These are phyloP conservation scores for Axis porcinus DNA, from an alignment of 2,113 vertebrate genomes.

Conservation along the genomic window DNA sequence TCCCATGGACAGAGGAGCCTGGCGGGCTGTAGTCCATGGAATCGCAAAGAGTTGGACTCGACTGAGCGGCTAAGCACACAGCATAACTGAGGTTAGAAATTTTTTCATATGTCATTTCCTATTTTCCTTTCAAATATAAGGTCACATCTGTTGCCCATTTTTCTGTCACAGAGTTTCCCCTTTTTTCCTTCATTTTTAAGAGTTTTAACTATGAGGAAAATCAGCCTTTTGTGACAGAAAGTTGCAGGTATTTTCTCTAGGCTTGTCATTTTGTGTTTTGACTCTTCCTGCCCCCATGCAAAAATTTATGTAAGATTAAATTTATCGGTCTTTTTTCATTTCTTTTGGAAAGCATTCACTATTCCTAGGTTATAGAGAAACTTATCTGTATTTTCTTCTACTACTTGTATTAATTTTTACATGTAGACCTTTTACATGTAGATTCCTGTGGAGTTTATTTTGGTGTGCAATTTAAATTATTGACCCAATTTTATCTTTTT, in stretches of 20 bases:
- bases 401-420: neutral
- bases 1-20: neutral
- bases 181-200: neutral
- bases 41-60: neutral
- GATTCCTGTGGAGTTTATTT: neutral
- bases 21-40: neutral
- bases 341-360: neutral
- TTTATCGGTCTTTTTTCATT: neutral
- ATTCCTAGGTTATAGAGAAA: neutral
- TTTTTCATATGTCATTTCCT: neutral
- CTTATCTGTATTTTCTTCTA: neutral
- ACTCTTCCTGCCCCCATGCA: neutral
- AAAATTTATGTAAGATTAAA: neutral
- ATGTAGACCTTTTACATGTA: neutral
- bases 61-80: neutral
- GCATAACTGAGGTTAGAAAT: neutral
- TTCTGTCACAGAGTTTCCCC: neutral
- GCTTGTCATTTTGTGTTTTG: neutral
- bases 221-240: neutral
- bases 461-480: neutral
- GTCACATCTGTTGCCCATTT: neutral
- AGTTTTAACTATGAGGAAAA: neutral
- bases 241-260: neutral
- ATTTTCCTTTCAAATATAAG: neutral
- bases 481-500: neutral